Evolutionary conservation across 2,888 invertebrate genomes (phyloP), one percentile per base, ranked within the genome.

Genomic region (Phaonia tiefii): DNA sequence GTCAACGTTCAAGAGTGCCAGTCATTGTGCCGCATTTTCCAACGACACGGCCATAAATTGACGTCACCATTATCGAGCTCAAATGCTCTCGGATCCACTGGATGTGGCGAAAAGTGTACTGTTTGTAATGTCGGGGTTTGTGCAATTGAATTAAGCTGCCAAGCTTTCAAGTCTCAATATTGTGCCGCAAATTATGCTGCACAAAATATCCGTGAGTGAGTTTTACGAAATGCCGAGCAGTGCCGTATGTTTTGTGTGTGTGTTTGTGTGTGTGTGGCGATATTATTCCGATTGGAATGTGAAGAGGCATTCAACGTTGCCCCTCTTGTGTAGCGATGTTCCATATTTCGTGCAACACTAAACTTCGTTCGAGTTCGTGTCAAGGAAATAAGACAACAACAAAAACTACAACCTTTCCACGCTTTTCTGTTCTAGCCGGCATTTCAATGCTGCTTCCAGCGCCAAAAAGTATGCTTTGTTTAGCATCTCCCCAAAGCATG

Each of bases 1-100:
- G 88, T 87, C 87, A 88, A 86, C 89, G 87, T 86, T 88, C 88
- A 87, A 88, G 85, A 88, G 85, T 86, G 84, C 86, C 88, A 87
- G 88, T 88, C 87, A 89, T 88, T 89, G 88, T 85, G 87, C 88
- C 87, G 84, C 85, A 56, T 73, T 42, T 63, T 63, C 2, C 22
- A 39, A 39, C 37, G 63, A 63, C 13, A 63, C 3, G 7, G 4
- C 20, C 63, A 37, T 39, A 63, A 63, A 42, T 37, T 39, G 60
- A 22, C 42, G 20, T 10, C 17, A 17, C 22, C 1, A 37, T 60
- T 60, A 39, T 31, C 58, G 31, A 15, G 1, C 7, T 22, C 26
- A 58, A 31, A 2, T 17, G 37, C 39, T 20, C 20, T 39, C 15
- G 42, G 37, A 37, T 10, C 2, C 54, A 13, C 22, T 25, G 54